These are phyloP conservation scores for Trochalopteron elliotii DNA, from an alignment of 2,113 vertebrate species.

Conservation along the genomic window DNA sequence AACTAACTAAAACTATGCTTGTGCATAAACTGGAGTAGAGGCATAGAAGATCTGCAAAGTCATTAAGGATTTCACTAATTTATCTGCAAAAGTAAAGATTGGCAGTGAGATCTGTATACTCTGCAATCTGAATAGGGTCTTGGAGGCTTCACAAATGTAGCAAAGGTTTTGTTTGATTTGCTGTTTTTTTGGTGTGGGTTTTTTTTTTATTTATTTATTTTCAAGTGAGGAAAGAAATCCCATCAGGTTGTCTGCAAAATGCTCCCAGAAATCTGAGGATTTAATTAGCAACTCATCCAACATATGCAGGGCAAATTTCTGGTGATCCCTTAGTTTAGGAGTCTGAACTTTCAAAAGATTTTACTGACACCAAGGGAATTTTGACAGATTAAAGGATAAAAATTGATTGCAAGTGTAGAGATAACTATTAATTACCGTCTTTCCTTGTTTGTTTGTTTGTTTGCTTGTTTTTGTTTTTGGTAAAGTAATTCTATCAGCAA, in stretches of 20 bases:
- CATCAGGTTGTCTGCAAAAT: background rate
- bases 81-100: background rate
- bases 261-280: background rate
- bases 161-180: background rate
- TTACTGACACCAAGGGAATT: background rate
- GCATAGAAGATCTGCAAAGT: background rate
- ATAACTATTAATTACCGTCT: background rate
- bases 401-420: background rate
- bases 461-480: background rate
- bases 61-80: background rate
- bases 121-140: background rate
- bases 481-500: background rate
- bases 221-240: background rate
- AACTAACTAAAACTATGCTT: background rate
- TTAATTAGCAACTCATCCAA: background rate
- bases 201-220: background rate
- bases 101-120: background rate
- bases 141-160: background rate
- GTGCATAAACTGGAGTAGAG: background rate
- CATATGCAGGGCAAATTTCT: background rate
- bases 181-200: background rate
- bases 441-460: too few species aligned
- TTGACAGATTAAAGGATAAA: background rate
- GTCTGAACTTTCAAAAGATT: background rate
- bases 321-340: background rate